These are phyloP conservation scores for Neosilurus mollespiculum DNA, from an alignment of 2,797 vertebrate species.

Conservation along the genomic window DNA sequence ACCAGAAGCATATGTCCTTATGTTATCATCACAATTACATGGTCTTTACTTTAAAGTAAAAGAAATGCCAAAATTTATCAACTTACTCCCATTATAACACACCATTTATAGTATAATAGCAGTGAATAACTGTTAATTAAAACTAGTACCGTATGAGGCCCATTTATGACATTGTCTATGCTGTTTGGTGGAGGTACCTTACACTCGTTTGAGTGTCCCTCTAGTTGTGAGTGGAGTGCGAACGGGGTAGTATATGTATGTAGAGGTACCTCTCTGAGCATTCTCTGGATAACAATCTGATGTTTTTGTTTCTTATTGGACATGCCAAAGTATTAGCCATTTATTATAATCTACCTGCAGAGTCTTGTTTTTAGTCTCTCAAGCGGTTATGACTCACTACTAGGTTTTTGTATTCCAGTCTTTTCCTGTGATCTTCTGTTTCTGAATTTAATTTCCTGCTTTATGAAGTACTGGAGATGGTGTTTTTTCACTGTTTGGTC, in stretches of 20 bases:
- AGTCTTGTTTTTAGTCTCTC: not conserved
- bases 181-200: too few species aligned
- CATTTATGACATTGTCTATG: too few species aligned
- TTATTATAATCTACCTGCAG: not conserved
- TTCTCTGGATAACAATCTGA: not conserved
- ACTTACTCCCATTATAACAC: too few species aligned
- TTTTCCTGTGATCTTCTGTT: not conserved
- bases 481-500: not conserved
- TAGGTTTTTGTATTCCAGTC: not conserved
- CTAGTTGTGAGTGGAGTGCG: too few species aligned
- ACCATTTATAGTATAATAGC: too few species aligned
- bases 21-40: not conserved
- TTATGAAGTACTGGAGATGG: not conserved
- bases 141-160: too few species aligned
- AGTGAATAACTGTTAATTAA: too few species aligned
- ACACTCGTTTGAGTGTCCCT: too few species aligned
- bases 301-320: not conserved
- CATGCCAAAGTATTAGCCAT: not conserved
- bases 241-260: too few species aligned
- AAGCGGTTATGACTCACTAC: not conserved
- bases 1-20: not conserved
- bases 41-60: not conserved
- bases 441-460: slow-evolving; percentile 4
- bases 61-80: too few species aligned
- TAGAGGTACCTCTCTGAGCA: not conserved